Evolutionary conservation across 2,113 vertebrate genomes (phyloP).

Genomic region (Calidris pygmaea): DNA sequence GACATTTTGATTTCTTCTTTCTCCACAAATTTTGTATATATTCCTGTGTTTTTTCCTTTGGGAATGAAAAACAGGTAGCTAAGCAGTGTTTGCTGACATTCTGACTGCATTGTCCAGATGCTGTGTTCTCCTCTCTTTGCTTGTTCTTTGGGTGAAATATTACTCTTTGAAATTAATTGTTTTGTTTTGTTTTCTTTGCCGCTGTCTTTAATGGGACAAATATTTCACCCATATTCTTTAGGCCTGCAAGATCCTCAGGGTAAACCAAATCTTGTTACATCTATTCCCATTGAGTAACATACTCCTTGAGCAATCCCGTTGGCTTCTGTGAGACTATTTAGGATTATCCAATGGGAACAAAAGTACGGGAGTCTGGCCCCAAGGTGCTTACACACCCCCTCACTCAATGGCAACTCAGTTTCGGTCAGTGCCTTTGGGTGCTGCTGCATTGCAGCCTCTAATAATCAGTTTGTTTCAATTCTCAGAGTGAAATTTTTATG

Average conservation of each 20-base stretch:
- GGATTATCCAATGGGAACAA: conserved; percentile 47
- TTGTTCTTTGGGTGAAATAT: background rate
- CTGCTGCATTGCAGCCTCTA: conserved; percentile 40
- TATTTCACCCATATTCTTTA: background rate
- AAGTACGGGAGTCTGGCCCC: conserved; percentile 48
- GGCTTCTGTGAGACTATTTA: conserved; percentile 8
- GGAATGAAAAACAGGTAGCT: background rate
- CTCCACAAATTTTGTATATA: background rate
- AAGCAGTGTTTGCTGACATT: background rate
- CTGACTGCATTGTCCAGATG: background rate
- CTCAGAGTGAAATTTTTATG: conserved; percentile 13
- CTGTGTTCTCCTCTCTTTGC: background rate
- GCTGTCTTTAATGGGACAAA: background rate
- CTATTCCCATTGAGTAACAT: conserved; percentile 39
- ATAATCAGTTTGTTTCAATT: conserved; percentile 40
- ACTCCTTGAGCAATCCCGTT: conserved; percentile 44
- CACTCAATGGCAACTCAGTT: conserved; percentile 1
- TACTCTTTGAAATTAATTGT: conserved; percentile 45
- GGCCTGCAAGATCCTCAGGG: conserved; percentile 22
- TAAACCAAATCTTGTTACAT: conserved; percentile 40
- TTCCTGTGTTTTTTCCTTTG: background rate
- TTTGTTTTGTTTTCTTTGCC: conserved; percentile 42
- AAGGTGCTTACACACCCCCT: conserved; percentile 33
- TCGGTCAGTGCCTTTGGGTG: conserved; percentile 28
- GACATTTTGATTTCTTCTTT: background rate